These are phyloP conservation scores for Morpho achilles DNA, from an alignment of 2,888 invertebrate species.

Conservation along the genomic window DNA sequence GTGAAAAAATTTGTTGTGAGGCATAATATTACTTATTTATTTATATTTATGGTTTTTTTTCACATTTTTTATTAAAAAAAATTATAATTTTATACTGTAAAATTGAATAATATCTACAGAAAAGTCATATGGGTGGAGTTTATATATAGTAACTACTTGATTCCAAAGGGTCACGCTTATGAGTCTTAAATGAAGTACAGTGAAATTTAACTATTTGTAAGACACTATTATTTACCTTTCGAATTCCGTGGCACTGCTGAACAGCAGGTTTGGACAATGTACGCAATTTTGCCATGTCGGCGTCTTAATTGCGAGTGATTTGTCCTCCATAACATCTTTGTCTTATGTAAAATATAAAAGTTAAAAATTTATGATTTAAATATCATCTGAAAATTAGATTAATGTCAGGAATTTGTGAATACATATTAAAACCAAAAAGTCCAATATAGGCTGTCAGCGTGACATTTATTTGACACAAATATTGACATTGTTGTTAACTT, in stretches of 20 bases:
- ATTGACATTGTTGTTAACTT: neutral
- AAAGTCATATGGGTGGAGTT: no score
- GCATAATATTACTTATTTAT: no score
- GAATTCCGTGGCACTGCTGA: slow-evolving; percentile 79
- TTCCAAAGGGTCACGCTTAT: no score
- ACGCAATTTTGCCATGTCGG: slow-evolving; percentile 81
- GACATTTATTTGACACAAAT: neutral
- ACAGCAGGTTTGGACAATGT: slow-evolving; percentile 80
- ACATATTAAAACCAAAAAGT: slow-evolving; percentile 24
- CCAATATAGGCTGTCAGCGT: neutral
- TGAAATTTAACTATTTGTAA: neutral
- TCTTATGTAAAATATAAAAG: slow-evolving; percentile 16
- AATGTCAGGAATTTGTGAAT: slow-evolving; percentile 18
- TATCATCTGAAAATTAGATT: slow-evolving; percentile 30
- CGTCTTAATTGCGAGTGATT: slow-evolving; percentile 50
- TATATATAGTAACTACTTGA: no score
- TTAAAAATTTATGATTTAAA: slow-evolving; percentile 21
- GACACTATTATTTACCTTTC: slow-evolving; percentile 67
- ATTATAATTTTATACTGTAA: no score
- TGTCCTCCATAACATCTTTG: slow-evolving; percentile 75
- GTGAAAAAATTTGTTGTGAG: neutral
- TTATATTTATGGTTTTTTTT: no score
- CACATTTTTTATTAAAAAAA: no score
- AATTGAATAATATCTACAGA: no score
- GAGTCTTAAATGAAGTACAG: no score